Evolutionary conservation across 2,113 vertebrate genomes (phyloP).

Genomic region (Cololabis saira): DNA sequence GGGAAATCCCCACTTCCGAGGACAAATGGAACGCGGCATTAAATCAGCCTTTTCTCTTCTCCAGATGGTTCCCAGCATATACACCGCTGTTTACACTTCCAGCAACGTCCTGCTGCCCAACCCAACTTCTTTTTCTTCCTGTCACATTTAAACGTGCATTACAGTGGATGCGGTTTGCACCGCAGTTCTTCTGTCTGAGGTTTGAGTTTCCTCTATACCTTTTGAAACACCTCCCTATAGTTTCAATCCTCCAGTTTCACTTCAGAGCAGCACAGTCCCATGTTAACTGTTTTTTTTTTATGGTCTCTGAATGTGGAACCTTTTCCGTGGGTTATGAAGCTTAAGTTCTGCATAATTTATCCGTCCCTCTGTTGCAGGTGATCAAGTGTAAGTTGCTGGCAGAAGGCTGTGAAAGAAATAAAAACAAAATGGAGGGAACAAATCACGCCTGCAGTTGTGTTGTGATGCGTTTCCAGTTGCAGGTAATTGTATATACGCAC

Average conservation of each 20-base stretch:
- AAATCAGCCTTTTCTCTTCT: too few relatives aligned
- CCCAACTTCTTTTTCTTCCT: slow-evolving; percentile 8
- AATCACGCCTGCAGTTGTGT: too few relatives aligned
- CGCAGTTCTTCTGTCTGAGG: slow-evolving; percentile 18
- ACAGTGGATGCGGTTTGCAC: slow-evolving; percentile 6
- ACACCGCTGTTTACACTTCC: slow-evolving; percentile 12
- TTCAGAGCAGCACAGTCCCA: slow-evolving; percentile 61
- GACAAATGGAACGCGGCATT: too few relatives aligned
- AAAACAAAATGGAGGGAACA: too few relatives aligned
- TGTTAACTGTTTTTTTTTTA: slow-evolving; percentile 48
- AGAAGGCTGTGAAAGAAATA: neutral
- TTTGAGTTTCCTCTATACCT: slow-evolving; percentile 25
- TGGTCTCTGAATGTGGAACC: slow-evolving; percentile 22
- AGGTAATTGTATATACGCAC: too few relatives aligned
- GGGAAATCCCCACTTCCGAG: too few relatives aligned
- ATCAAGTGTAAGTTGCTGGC: slow-evolving; percentile 7
- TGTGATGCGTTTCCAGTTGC: too few relatives aligned
- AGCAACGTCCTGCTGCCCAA: slow-evolving; percentile 18
- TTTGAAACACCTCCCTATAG: slow-evolving; percentile 34
- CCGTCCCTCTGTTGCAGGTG: slow-evolving; percentile 1
- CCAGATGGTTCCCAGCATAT: slow-evolving; percentile 55
- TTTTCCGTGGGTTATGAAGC: slow-evolving; percentile 24
- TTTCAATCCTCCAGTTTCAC: slow-evolving; percentile 50
- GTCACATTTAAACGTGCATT: slow-evolving; percentile 28
- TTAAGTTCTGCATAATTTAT: neutral